Evolutionary conservation across 1,140 invertebrate species (phyloP), one percentile per base, ranked within the genome.

Genomic region (Cylas formicarius): DNA sequence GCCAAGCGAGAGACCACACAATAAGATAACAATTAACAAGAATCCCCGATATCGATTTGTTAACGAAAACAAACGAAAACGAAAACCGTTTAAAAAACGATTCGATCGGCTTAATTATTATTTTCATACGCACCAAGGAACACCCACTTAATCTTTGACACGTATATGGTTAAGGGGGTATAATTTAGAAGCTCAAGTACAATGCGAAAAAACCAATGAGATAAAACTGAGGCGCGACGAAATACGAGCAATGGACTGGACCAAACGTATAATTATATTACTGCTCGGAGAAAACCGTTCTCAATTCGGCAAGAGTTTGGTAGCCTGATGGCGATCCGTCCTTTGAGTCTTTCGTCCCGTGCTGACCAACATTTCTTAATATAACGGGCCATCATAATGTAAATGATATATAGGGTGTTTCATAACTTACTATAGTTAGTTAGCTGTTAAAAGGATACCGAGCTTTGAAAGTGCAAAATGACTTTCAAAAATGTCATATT

Each of bases 21-120:
- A 42, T 48, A 40, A 38, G 46, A 48, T 48, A 48, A 48, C 46
- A 48, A 48, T 48, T 48, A 48, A 48, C 46, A 48, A 20, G 46
- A 48, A 48, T 48, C 43, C 37, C 33, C n/a, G n/a, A 36, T 42
- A 48, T 48, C 46, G 46, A 48, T 48, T 40, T 36, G 38, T 48
- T 29, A 42, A 42, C 40, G 28, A 17, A 44, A 24, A 19, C 4
- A 33, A 11, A 21, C 8, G 16, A 11, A 22, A 39, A 17, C 4
- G 20, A 8, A 38, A 38, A 41, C 45, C 38, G 42, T 48, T 48
- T 48, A 46, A 46, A 46, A 34, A 20, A 16, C 38, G 45, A 48
- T 48, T 42, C 35, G 42, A 48, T 48, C 45, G 35, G 18, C 37
- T 35, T 48, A 48, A 48, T 48, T 48, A 48, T 48, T 48, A 41